Base-by-base conservation (phyloP, 2,113 vertebrate species). In the Ameiurus melas region DNA sequence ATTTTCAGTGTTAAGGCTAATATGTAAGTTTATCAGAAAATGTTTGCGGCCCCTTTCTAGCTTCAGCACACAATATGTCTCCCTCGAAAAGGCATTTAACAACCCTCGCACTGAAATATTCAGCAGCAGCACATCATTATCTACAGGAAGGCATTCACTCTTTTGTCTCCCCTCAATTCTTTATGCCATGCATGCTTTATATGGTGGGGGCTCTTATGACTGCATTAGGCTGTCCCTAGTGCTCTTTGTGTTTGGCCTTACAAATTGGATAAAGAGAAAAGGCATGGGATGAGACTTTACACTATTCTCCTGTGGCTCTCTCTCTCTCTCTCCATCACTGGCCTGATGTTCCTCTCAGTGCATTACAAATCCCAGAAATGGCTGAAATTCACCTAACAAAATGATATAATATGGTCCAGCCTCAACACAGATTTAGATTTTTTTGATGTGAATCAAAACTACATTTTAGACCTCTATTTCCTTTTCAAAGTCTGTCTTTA, bases 91-190 rank as follows among this genome's bases (percentile, higher is more conserved):
- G 53, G 33, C 83, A 85, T 83, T 89, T 86, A 83, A 85, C 88
- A 89, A 85, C 33, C 75, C 58, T 64, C 58, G 30, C 51, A 7
- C 60, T 89, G 39, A 89, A 91, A 88, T 91, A 89, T 89, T 89
- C 55, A 91, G 66, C 79, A 85, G 86, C 66, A 25, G 58, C n/a
- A 85, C 80, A 86, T 89, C 86, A 91, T 90, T 88, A 87, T 89
- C 60, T 60, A 57, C 68, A 62, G 30, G 43, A 33, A 43, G 71
- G 58, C 51, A 55, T 58, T 85, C 20, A 14, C 30, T 30, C 5
- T 84, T 30, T 70, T 47, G 27, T n/a, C 25, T 64, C 36, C 51
- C 5, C 27, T 78, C 20, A 62, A 0, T 58, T 62, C 84, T 84
- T 62, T 57, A 30, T 87, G 79, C 80, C 75, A 62, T 83, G 62